These are phyloP conservation scores for Heptranchias perlo DNA, from an alignment of 2,113 vertebrate species.

Conservation along the genomic window DNA sequence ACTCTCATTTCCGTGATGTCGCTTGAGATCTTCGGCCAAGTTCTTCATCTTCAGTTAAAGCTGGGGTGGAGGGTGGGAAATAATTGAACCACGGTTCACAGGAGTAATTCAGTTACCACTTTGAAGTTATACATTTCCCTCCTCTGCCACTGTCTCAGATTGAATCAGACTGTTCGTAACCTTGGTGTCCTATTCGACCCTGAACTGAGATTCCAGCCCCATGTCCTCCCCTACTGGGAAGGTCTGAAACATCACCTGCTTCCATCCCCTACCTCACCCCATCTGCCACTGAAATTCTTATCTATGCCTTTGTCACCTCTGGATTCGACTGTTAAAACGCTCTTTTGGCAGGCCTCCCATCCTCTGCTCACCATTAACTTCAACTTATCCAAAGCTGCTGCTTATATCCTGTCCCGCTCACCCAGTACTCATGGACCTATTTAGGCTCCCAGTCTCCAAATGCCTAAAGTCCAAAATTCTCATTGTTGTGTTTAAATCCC, in stretches of 20 bases:
- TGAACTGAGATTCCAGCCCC: neutral
- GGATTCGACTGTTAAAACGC: neutral
- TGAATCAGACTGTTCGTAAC: neutral
- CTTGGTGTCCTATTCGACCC: neutral
- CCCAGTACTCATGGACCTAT: neutral
- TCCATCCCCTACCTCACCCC: neutral
- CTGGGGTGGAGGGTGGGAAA: neutral
- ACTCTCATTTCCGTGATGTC: neutral
- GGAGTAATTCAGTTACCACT: neutral
- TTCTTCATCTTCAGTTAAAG: neutral
- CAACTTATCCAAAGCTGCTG: neutral
- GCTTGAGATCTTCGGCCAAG: neutral
- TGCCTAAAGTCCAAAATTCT: neutral
- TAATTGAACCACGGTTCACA: neutral
- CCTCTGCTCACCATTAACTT: neutral
- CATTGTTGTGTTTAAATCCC: neutral
- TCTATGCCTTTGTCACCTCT: too few relatives aligned
- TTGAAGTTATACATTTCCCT: neutral
- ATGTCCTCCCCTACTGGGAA: neutral
- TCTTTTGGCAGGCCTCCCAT: neutral
- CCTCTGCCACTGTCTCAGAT: neutral
- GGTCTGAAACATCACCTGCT: neutral
- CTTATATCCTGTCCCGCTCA: neutral
- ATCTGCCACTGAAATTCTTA: neutral
- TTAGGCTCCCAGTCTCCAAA: neutral